Evolutionary conservation across 2,888 invertebrate species (phyloP).

Genomic region (Drosophila acutilabella): DNA sequence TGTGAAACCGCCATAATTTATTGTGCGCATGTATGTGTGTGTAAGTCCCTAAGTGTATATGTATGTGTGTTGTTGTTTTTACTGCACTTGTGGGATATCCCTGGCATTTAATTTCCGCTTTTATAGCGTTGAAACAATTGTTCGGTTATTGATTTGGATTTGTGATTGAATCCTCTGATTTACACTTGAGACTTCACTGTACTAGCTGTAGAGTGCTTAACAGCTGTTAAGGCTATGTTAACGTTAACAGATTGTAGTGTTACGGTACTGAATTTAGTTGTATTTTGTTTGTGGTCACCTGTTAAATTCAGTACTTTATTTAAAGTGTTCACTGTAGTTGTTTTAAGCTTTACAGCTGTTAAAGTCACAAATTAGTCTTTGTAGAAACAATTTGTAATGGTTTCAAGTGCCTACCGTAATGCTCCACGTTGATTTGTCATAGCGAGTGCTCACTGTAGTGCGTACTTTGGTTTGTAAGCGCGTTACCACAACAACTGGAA

Average conservation of each 20-base stretch:
- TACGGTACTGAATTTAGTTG: neutral
- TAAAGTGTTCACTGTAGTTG: neutral
- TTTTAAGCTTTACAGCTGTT: neutral
- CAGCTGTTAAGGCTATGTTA: neutral
- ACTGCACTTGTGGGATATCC: slow-evolving; percentile 68
- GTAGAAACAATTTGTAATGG: neutral
- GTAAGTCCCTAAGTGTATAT: slow-evolving; percentile 11
- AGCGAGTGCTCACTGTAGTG: slow-evolving; percentile 1
- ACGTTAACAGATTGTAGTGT: neutral
- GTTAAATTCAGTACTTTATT: no score
- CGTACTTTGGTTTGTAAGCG: neutral
- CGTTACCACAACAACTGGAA: slow-evolving; percentile 35
- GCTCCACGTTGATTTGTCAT: neutral
- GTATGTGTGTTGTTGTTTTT: slow-evolving; percentile 22
- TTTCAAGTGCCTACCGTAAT: neutral
- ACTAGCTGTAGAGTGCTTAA: neutral
- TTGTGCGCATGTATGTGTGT: slow-evolving; percentile 13
- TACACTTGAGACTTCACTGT: neutral
- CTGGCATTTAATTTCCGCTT: slow-evolving; percentile 66
- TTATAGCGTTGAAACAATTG: slow-evolving; percentile 65
- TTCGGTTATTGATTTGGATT: slow-evolving; percentile 45
- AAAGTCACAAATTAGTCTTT: neutral
- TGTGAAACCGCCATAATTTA: slow-evolving; percentile 53
- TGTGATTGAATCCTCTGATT: slow-evolving; percentile 4
- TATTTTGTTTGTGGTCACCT: neutral